phyloP scores from a whole-genome alignment of 2,113 vertebrate species.

The Corythaixoides concolor region DNA sequence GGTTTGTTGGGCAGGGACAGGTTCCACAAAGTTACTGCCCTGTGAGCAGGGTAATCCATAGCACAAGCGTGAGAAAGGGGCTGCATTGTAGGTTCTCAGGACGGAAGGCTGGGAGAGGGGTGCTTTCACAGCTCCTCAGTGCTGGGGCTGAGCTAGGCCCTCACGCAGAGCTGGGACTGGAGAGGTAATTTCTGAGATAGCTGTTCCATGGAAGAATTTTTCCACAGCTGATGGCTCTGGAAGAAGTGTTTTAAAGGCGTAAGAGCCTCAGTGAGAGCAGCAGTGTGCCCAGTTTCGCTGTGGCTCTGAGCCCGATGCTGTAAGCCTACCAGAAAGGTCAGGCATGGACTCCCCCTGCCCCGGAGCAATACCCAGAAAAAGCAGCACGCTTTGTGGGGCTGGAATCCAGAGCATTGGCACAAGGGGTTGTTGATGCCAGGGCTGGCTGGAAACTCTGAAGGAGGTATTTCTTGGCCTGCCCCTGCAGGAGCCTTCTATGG shows the following conservation, averaged over 20 bases:
- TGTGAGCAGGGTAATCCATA: not conserved
- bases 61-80: not conserved
- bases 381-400: not conserved
- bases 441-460: not conserved
- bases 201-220: not conserved
- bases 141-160: not conserved
- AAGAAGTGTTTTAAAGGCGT: not conserved
- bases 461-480: not conserved
- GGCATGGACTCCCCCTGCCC: rapidly evolving
- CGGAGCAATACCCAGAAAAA: not conserved
- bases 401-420: not conserved
- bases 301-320: not conserved
- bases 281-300: rapidly evolving
- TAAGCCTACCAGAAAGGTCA: not conserved
- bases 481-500: not conserved
- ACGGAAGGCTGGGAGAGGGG: not conserved
- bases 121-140: not conserved
- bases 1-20: not conserved
- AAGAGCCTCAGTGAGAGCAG: not conserved
- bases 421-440: not conserved
- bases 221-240: not conserved
- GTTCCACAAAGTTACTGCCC: not conserved
- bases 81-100: not conserved
- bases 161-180: not conserved
- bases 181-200: not conserved